Evolutionary conservation across 2,797 vertebrate genomes (phyloP), one percentile per base, ranked within the genome.

Genomic region (Chelonia mydas): DNA sequence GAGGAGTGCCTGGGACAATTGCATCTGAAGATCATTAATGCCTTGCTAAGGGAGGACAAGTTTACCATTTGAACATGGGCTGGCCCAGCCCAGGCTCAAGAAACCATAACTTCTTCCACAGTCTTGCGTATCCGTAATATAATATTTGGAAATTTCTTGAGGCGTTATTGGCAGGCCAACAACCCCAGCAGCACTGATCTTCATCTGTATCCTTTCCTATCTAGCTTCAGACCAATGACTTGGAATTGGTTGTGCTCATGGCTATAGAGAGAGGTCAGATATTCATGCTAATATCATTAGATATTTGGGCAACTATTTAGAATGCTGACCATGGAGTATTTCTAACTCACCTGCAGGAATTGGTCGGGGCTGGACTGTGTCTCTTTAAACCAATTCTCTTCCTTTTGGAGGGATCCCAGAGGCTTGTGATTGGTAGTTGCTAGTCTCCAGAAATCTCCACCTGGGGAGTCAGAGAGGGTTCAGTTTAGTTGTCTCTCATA

Each of bases 321-420:
- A 47, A 50, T n/a, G 11, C 2, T 50, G 57, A 1, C 19, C 0
- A 0, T 37, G n/a, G 33, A 68, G 61, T 19, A n/a, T 59, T 88
- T 83, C 74, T 51, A 49, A 51, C 86, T 84, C 55, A 93, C 17
- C 74, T 77, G 19, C 28, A 31, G 54, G 53, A 90, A 80, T 0
- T 5, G 61, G 7, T 61, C 49, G 55, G 50, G 50, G 55, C 51
- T 55, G 19, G 7, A 4, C 5, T 4, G 33, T 37, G 47, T 83
- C 59, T 79, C 49, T 47, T 88, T 54, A 12, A 21, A 7, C 11
- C 12, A 27, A 6, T 2, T 23, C 74, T 86, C 5, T 7, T 86
- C 37, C 21, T 83, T 9, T 74, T 33, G 27, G 83, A 83, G 21
- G 5, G 1, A 1, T 51, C 9, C 0, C 0, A 80, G 53, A 37